Evolutionary conservation across 2,113 vertebrate genomes (phyloP).

Genomic region (Climacteris rufus): DNA sequence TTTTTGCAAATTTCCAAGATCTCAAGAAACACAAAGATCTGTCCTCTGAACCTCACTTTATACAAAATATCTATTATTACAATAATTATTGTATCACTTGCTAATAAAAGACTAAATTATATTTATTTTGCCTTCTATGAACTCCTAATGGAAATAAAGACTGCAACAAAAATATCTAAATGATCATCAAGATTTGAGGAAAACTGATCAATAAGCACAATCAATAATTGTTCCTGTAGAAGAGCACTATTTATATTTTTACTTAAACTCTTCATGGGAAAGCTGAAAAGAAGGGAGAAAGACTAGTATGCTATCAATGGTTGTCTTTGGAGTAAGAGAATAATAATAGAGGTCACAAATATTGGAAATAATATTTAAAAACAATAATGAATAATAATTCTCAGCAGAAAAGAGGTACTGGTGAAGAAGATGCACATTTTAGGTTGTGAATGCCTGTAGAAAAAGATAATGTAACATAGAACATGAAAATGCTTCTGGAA

Average conservation of each 20-base stretch:
- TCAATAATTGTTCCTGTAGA: too few species aligned
- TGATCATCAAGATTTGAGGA: neutral
- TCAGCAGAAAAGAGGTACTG: neutral
- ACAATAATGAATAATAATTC: neutral
- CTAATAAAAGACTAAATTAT: neutral
- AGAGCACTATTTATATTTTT: neutral
- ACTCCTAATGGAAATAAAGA: neutral
- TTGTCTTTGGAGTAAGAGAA: neutral
- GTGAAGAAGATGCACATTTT: neutral
- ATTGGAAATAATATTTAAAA: neutral
- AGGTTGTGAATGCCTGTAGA: neutral
- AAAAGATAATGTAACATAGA: neutral
- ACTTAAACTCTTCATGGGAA: neutral
- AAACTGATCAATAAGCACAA: neutral
- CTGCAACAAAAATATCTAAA: neutral
- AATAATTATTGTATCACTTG: neutral
- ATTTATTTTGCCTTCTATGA: neutral
- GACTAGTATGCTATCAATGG: neutral
- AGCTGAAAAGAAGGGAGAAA: neutral
- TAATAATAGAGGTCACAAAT: neutral
- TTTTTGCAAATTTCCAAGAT: neutral
- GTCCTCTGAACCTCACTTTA: neutral
- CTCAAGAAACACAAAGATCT: neutral
- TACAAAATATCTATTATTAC: neutral
- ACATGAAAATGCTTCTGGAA: neutral